A percentile compares a stretch with the other conserved stretches of the same genome.
Conservation (phyloP, 30 jellyfish, hydroid and myxozoan genomes). For the Pelagia noctiluca region DNA sequence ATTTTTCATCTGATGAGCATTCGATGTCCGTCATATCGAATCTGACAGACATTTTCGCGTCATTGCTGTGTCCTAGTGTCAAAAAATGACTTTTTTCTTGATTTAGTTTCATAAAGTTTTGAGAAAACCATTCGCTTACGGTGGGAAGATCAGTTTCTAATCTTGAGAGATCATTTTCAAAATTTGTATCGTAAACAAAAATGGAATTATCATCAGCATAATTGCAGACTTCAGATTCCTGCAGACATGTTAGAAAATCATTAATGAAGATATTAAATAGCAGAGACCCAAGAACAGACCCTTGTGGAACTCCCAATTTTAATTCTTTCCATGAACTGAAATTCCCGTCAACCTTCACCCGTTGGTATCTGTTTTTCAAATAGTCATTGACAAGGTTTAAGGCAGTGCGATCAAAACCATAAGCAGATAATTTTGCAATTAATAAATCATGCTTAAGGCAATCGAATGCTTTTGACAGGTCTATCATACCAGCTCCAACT, state of each 20-base stretch:
- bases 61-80: neutral
- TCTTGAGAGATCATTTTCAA: neutral
- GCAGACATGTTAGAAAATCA: conserved; percentile 31
- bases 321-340: conserved; percentile 56
- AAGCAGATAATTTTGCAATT: no score
- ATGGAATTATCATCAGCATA: neutral
- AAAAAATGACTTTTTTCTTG: neutral
- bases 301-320: conserved; percentile 60
- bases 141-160: conserved; percentile 2
- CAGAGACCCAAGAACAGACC: conserved; percentile 49
- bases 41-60: neutral
- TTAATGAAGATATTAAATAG: conserved; percentile 54
- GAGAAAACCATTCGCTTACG: neutral
- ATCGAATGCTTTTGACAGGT: no score
- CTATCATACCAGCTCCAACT: no score
- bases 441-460: no score
- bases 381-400: neutral
- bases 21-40: no score
- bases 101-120: neutral
- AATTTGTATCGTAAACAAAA: neutral
- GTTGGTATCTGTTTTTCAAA: neutral
- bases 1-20: neutral
- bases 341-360: neutral
- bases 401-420: neutral
- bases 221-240: conserved; percentile 47